A percentile compares a stretch with the other conserved stretches of the same genome.
phyloP scores from a whole-genome alignment of 2,888 invertebrate genomes.

The Halictus quadricinctus region DNA sequence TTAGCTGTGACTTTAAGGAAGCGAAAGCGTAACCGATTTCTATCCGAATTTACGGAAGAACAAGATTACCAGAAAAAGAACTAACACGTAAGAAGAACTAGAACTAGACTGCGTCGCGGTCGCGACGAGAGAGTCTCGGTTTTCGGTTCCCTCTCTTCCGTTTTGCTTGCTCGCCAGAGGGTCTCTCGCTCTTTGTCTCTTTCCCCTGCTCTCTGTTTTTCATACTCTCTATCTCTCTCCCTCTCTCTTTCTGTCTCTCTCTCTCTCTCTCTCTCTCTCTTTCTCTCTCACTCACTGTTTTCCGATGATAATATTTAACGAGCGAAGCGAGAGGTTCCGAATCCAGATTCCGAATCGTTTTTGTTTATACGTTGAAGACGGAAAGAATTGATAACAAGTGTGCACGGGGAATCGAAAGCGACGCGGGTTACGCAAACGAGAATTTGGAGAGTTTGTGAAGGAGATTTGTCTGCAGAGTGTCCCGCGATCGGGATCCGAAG shows the following conservation, averaged over 20 bases:
- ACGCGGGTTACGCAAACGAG: slow-evolving; percentile 57
- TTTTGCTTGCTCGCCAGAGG: slow-evolving; percentile 29
- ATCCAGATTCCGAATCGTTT: slow-evolving; percentile 15
- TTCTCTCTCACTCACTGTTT: background rate
- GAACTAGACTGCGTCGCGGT: slow-evolving; percentile 60
- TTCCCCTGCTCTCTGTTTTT: slow-evolving; percentile 1
- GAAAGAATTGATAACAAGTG: background rate
- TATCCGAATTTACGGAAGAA: background rate
- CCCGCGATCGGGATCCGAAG: background rate
- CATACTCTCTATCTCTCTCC: background rate
- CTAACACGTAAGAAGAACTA: slow-evolving; percentile 36
- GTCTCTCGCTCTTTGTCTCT: slow-evolving; percentile 13
- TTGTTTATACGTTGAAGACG: background rate
- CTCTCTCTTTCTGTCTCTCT: background rate
- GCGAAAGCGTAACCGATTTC: slow-evolving; percentile 8
- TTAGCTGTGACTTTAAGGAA: slow-evolving; percentile 75
- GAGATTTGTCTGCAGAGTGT: slow-evolving; percentile 3
- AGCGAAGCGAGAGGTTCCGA: slow-evolving; percentile 45
- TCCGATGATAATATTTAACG: slow-evolving; percentile 29
- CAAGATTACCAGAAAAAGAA: background rate
- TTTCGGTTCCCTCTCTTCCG: slow-evolving; percentile 25
- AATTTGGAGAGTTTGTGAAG: background rate
- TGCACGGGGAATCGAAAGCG: slow-evolving; percentile 46
- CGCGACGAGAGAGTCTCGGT: slow-evolving; percentile 54
- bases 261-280: slow-evolving; percentile 29